Conservation (phyloP, 2,888 invertebrate genomes). For the Hybos culiciformis region DNA sequence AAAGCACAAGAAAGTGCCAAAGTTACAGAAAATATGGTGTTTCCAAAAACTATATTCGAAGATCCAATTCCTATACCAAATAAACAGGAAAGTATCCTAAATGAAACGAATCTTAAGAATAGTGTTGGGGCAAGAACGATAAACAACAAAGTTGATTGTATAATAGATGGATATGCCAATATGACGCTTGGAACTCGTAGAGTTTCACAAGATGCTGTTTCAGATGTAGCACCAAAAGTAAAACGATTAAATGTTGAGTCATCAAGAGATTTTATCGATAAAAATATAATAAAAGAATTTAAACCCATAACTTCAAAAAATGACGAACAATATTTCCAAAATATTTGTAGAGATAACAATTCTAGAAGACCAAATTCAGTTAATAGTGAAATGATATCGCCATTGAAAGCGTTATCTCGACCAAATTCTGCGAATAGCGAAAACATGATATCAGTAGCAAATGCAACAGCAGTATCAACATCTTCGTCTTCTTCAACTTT, state of each 20-base stretch:
- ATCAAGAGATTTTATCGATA: background rate
- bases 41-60: too few relatives aligned
- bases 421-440: slow-evolving; percentile 33
- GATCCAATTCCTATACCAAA: too few relatives aligned
- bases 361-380: slow-evolving; percentile 15
- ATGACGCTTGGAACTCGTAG: slow-evolving; percentile 14
- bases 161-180: slow-evolving; percentile 17
- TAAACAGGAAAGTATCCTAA: background rate
- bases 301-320: slow-evolving; percentile 14
- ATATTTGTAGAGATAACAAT: background rate
- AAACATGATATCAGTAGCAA: slow-evolving; percentile 23
- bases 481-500: slow-evolving; percentile 20
- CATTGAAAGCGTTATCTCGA: slow-evolving; percentile 24
- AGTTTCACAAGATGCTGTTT: background rate
- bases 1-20: too few relatives aligned
- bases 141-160: slow-evolving; percentile 10
- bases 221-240: background rate
- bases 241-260: too few relatives aligned
- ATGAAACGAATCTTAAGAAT: background rate
- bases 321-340: slow-evolving; percentile 11
- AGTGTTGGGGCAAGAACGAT: background rate
- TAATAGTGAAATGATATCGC: slow-evolving; percentile 31
- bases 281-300: slow-evolving; percentile 12
- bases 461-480: slow-evolving; percentile 17
- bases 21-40: slow-evolving; percentile 48